Percentiles rank a stretch among this genome's conserved stretches.
Conservation (phyloP, 2,113 vertebrate genomes). For the Micromys minutus region DNA sequence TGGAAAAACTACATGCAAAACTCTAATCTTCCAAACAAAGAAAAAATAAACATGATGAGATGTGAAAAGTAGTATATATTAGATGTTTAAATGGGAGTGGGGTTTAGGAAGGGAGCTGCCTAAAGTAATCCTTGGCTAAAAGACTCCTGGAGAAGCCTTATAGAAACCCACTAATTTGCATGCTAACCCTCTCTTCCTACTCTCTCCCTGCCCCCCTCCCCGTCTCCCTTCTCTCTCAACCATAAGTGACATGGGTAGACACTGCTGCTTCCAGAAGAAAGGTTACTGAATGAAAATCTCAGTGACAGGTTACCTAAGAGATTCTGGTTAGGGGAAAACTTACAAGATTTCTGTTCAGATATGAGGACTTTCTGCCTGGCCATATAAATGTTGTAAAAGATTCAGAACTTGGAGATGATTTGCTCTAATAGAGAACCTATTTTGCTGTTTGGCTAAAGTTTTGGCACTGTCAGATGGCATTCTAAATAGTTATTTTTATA, state of each 20-base stretch:
- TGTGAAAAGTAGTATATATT: not conserved
- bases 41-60: not conserved
- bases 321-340: not conserved
- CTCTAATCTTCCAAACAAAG: not conserved
- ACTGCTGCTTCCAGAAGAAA: not conserved
- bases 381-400: not conserved
- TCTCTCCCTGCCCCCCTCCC: not conserved
- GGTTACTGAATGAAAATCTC: not conserved
- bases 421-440: not conserved
- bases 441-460: not conserved
- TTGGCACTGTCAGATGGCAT: too few species aligned
- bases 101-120: not conserved
- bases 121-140: not conserved
- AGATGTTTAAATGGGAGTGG: not conserved
- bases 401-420: not conserved
- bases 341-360: not conserved
- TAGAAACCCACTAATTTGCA: not conserved
- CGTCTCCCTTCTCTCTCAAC: not conserved
- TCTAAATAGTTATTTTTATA: not conserved
- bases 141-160: not conserved
- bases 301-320: not conserved
- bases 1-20: not conserved
- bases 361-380: not conserved
- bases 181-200: not conserved
- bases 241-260: not conserved